Base-by-base conservation (phyloP, 2,113 vertebrate genomes). In the Anser cygnoides region DNA sequence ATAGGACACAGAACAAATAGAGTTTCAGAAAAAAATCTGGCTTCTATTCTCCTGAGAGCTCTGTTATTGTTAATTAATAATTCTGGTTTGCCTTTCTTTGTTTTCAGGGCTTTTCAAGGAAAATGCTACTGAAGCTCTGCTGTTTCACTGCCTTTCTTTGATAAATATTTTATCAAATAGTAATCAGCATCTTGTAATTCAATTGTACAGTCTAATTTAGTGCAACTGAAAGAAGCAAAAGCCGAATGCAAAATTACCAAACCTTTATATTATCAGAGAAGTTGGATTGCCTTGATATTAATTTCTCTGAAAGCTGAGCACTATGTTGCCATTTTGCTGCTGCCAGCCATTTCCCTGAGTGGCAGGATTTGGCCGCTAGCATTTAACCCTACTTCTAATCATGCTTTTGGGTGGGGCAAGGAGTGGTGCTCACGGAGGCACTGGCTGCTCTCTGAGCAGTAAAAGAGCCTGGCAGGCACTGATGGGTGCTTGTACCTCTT, bases 111-210 rank as follows among this genome's bases (percentile, higher is more conserved):
- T 84, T 97, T 82, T 96, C 93, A 86, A 87, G 81, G 50, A 96
- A 85, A 92, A 70, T 82, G 73, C 87, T 91, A 96, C 62, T 65
- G 54, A 95, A 72, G 94, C 90, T 76, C 88, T 96, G 66, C 84
- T 87, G 54, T 59, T 96, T 97, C 89, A 96, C 90, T 93, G 57
- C 75, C 89, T 90, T 49, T 74, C 76, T 96, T 92, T 91, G 90
- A 95, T 93, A 68, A 97, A 95, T 97, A 96, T 96, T 98, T 97
- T 96, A 97, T 97, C 95, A 92, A 95, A 90, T 73, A 94, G 52
- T 54, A 94, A 92, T 95, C 94, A 97, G 57, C 73, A 74, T 84
- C 82, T 93, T 93, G 85, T 92, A 92, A 94, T 76, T 85, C 95
- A 94, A 82, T 95, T 93, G 26, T 35, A 23, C 3, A 1, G 19